Evolutionary conservation across 2,888 invertebrate genomes (phyloP), one percentile per base, ranked within the genome.

Genomic region (Dryobotodes eremita): DNA sequence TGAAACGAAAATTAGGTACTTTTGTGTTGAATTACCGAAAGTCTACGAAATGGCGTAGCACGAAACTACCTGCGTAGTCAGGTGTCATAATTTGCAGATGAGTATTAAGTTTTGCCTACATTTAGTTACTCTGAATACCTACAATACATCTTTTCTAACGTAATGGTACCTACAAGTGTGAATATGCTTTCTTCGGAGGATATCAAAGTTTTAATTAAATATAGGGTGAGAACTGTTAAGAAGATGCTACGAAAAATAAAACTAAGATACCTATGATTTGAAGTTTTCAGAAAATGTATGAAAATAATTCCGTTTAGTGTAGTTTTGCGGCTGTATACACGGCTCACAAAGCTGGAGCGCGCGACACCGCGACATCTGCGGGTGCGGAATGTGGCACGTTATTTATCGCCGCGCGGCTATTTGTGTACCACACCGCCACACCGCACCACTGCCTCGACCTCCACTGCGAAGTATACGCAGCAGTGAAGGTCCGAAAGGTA

Each of bases 391-490:
- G 77, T 46, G 77, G 31, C 71, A 61, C 57, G 57, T 59, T 77
- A 68, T 77, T 50, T 68, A 77, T 50, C 57, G 50, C 3, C 77
- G 77, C 23, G 17, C 46, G 70, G 75, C 71, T 78, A 79, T 78
- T 79, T 79, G 61, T 55, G 78, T 71, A 11, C 26, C 48, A 6
- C 55, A 17, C 31, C 61, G 50, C n/a, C 4, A 11, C 57, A 57
- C 6, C n/a, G 26, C 46, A 17, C 31, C 20, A 6, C 10, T n/a
- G 69, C 50, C 17, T 2, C 36, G 26, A 42, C 13, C 20, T 57
- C 13, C 8, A 8, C 48, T 23, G 77, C 26, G 48, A 50, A 36
- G 36, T 20, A 8, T 17, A 4, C 17, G 36, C 57, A 26, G 23
- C 55, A 57, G 26, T 17, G 23, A 20, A n/a, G 36, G 10, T 15